Conservation (phyloP, 2,797 vertebrate genomes). For the Apodemus agrarius region DNA sequence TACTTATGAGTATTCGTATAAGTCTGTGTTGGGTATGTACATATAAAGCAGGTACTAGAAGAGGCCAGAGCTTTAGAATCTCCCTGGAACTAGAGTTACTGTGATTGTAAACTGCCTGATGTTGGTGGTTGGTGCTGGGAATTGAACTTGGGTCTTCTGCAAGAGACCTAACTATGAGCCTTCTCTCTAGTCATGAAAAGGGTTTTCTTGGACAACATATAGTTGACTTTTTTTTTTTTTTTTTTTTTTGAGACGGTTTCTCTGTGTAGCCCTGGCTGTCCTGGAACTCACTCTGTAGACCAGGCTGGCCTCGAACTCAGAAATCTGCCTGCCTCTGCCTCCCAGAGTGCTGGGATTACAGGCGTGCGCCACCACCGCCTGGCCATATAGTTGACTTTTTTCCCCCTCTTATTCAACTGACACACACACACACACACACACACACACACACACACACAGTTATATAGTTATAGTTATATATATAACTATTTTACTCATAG, state of each 20-base stretch:
- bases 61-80: neutral
- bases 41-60: neutral
- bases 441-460: no score
- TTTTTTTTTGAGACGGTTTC: no score
- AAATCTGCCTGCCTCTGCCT: no score
- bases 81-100: neutral
- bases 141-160: neutral
- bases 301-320: no score
- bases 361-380: no score
- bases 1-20: neutral
- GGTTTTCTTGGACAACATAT: neutral
- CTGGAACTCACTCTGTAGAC: no score
- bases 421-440: neutral
- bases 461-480: no score
- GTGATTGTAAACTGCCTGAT: neutral
- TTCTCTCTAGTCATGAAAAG: neutral
- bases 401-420: neutral
- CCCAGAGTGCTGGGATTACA: no score
- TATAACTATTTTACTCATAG: neutral
- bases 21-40: neutral
- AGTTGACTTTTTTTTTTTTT: neutral
- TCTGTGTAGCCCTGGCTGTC: no score
- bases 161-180: neutral
- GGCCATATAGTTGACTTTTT: no score
- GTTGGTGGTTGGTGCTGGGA: neutral